Evolutionary conservation across 2,113 vertebrate genomes (phyloP).

Genomic region (Hippocampus abdominalis): DNA sequence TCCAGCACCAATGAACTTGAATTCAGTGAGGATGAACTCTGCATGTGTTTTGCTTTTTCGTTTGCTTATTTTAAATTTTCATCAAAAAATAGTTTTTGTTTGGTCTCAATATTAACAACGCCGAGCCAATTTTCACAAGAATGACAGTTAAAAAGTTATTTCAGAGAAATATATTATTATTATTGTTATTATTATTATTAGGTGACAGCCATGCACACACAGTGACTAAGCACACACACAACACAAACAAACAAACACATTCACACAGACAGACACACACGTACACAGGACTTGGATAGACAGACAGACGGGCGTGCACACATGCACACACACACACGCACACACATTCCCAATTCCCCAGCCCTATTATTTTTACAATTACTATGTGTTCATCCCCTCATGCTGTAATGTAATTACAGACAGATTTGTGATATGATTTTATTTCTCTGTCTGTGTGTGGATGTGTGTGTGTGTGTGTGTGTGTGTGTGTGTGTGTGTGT

Average conservation of each 20-base stretch:
- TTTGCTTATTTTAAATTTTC: too few species aligned
- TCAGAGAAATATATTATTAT: too few species aligned
- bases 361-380: constrained; percentile 38
- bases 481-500: constrained; percentile 5
- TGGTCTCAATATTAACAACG: too few species aligned
- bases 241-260: too few species aligned
- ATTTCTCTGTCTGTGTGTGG: constrained; percentile 25
- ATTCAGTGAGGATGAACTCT: neutral
- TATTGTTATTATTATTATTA: too few species aligned
- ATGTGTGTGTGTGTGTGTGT: neutral
- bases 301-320: neutral
- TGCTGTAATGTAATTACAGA: constrained; percentile 45
- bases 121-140: too few species aligned
- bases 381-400: constrained; percentile 28
- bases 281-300: neutral
- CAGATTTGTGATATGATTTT: constrained; percentile 44
- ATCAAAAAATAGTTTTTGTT: too few species aligned
- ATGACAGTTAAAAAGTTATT: too few species aligned
- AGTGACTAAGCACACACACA: too few species aligned
- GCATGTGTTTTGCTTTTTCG: too few species aligned
- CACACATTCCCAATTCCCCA: constrained; percentile 15
- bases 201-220: too few species aligned
- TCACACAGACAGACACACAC: neutral
- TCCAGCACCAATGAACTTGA: neutral
- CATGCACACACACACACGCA: constrained; percentile 3